A percentile compares a stretch with the other conserved stretches of the same genome.
phyloP scores from a whole-genome alignment of 2,888 invertebrate species.

The Patella caerulea region DNA sequence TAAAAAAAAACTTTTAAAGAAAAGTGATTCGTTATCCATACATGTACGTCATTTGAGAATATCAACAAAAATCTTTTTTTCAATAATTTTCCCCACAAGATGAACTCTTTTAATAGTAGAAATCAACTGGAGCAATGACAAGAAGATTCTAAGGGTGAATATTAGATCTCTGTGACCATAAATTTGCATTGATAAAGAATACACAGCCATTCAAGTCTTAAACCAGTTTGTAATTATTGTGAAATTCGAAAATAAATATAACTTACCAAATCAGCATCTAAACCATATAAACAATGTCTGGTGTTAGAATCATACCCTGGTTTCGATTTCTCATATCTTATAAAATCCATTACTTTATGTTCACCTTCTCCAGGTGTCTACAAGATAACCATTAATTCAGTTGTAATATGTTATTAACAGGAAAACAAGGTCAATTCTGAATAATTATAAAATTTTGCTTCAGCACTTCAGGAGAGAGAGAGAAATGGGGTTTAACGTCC shows the following conservation, averaged over 20 bases:
- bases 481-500: too few relatives aligned
- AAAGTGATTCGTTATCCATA: too few relatives aligned
- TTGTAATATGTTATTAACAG: too few relatives aligned
- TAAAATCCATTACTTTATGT: constrained; percentile 99
- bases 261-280: constrained; percentile 90
- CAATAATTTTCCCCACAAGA: too few relatives aligned
- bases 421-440: too few relatives aligned
- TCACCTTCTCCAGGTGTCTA: constrained; percentile 95
- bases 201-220: background rate
- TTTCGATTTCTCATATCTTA: constrained; percentile 85
- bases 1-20: too few relatives aligned
- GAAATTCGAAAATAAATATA: constrained; percentile 9
- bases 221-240: background rate
- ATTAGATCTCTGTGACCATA: too few relatives aligned
- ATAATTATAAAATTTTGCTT: too few relatives aligned
- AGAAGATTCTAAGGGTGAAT: background rate
- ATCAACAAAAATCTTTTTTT: too few relatives aligned
- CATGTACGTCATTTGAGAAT: too few relatives aligned
- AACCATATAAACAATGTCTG: constrained; percentile 94
- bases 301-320: constrained; percentile 91
- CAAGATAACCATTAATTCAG: constrained; percentile 20
- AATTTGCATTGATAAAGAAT: background rate
- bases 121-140: background rate
- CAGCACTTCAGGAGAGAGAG: too few relatives aligned
- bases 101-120: too few relatives aligned